Conservation (phyloP, 2,888 invertebrate genomes). For the Leptinotarsa haldemani region DNA sequence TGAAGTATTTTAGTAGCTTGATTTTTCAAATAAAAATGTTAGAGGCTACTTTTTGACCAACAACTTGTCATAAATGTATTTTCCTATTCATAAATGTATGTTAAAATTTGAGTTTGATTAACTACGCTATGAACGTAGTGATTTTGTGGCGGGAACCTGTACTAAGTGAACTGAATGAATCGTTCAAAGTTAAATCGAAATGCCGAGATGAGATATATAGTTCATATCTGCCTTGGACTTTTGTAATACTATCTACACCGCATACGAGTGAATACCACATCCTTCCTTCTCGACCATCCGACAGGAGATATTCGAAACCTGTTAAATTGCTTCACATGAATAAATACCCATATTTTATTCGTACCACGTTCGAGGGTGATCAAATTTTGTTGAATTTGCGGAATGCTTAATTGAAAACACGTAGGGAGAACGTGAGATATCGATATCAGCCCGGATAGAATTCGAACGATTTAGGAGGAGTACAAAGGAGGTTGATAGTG, state of each 20-base stretch:
- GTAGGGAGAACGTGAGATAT: not conserved
- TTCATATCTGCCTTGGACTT: not conserved
- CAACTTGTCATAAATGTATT: no score
- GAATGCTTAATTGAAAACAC: not conserved
- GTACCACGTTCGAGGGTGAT: not conserved
- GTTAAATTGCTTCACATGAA: not conserved
- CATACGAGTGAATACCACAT: not conserved
- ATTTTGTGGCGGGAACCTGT: no score
- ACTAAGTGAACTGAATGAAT: no score
- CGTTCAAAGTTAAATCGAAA: not conserved
- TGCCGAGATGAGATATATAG: not conserved
- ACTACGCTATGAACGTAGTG: no score
- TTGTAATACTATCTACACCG: not conserved
- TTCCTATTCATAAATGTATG: no score
- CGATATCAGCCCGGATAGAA: no score
- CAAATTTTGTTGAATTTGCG: not conserved
- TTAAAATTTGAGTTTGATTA: no score
- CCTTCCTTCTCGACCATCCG: not conserved
- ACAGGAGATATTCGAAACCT: slow-evolving; percentile 2
- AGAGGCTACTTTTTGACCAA: no score
- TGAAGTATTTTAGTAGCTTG: no score
- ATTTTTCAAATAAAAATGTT: no score
- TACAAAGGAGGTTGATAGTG: no score
- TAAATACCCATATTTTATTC: not conserved
- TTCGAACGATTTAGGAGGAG: no score